Evolutionary conservation across 2,113 vertebrate species (phyloP).

Genomic region (Hepsetus odoe): DNA sequence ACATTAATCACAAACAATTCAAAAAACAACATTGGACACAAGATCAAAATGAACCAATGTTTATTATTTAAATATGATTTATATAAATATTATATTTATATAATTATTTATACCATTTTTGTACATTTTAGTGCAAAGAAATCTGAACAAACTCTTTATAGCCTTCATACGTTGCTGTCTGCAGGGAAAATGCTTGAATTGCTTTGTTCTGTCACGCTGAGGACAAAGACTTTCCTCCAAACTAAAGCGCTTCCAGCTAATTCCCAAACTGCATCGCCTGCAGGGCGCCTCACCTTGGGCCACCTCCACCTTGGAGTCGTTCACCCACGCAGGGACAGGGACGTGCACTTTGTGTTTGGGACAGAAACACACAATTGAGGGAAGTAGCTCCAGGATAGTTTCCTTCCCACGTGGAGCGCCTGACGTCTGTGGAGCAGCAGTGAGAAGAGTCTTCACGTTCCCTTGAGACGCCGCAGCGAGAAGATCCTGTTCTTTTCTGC

Average conservation of each 20-base stretch:
- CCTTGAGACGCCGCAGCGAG: constrained; percentile 64
- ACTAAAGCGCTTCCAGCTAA: not conserved
- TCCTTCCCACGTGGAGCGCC: constrained; percentile 75
- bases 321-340: constrained; percentile 58
- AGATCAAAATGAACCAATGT: no score
- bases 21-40: no score
- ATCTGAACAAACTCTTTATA: no score
- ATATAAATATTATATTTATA: no score
- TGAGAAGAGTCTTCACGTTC: constrained; percentile 60
- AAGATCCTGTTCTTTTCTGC: constrained; percentile 72
- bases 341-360: constrained; percentile 60
- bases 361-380: constrained; percentile 76
- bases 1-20: no score
- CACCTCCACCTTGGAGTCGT: constrained; percentile 36
- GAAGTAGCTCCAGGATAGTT: constrained; percentile 75
- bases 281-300: constrained; percentile 18
- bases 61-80: no score
- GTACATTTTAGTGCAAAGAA: no score
- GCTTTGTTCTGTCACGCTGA: no score
- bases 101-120: no score
- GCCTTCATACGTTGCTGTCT: no score
- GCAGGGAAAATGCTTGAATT: no score
- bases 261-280: not conserved
- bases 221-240: not conserved
- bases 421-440: constrained; percentile 60